Base-by-base conservation (phyloP, 2,113 vertebrate genomes). In the Platichthys stellatus region DNA sequence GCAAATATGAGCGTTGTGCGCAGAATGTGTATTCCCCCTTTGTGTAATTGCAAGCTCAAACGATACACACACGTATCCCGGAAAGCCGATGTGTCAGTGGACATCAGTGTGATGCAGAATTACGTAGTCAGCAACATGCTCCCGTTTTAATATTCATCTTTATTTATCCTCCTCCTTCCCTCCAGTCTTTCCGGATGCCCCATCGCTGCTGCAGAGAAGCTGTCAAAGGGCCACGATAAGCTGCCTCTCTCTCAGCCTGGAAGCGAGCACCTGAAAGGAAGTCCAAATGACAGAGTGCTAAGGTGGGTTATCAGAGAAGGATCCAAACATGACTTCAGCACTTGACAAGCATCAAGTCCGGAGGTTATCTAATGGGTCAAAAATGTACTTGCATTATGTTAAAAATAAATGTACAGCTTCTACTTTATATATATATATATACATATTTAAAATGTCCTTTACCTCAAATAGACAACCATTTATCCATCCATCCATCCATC, bases 131-230 rank as follows among this genome's bases (percentile, higher is more conserved):
- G 82, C 85, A 67, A 65, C 65, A 72, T 38, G 24, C 68, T 35
- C 56, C 28, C 43, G 15, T 54, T 72, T 71, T 80, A 69, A 72
- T 63, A 77, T 83, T 66, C 69, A 56, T 45, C 26, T 28, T 58
- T 49, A 18, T 11, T n/a, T 40, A 28, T 59, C 14, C 53, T 28
- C 63, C 49, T 63, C 54, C 47, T 4, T 40, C 71, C 77, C 66
- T 60, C 26, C 90, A 99, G 98, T 92, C 95, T 99, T 84, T 99
- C 98, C 72, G 98, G 98, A 81, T 99, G 98, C 82, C 98, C 98
- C 85, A 99, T 99, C 63, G 98, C 98, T 80, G 98, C 98, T 75
- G 97, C 98, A 56, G 97, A 99, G 89, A 99, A 99, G 92, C 94
- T 99, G 89, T 96, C 97, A 91, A 99, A 99, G 94, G 92, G 94